A percentile compares a stretch with the other conserved stretches of the same genome.
These are phyloP conservation scores for Petaurus breviceps DNA, from an alignment of 2,113 vertebrate genomes.

Conservation along the genomic window DNA sequence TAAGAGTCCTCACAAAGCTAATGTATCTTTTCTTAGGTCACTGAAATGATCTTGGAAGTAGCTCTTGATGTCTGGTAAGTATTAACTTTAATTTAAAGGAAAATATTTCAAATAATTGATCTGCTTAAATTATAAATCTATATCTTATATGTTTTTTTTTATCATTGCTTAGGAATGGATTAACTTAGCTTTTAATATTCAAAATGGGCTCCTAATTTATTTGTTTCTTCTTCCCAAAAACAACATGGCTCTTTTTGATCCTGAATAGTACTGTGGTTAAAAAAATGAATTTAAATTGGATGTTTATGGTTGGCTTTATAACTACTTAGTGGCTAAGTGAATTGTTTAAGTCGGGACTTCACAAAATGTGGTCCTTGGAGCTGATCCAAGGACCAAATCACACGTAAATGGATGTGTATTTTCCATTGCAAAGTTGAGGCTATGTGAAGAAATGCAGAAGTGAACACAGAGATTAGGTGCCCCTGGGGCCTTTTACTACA, in stretches of 20 bases:
- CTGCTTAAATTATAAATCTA: conserved; percentile 13
- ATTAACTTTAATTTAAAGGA: conserved; percentile 26
- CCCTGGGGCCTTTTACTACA: background rate
- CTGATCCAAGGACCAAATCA: background rate
- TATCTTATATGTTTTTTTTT: background rate
- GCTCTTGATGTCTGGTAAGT: conserved; percentile 95
- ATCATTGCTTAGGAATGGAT: conserved; percentile 6
- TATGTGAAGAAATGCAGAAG: background rate
- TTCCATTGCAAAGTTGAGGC: background rate
- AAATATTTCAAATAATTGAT: background rate
- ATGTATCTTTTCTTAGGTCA: conserved; percentile 87
- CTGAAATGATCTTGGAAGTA: conserved; percentile 92
- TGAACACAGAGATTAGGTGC: background rate
- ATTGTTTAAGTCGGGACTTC: background rate
- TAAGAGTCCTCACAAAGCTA: background rate
- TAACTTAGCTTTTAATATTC: background rate
- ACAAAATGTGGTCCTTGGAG: background rate
- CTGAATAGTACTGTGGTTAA: background rate
- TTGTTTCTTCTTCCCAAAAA: background rate
- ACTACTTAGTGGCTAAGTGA: background rate
- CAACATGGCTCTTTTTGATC: background rate
- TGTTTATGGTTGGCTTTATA: conserved; percentile 20
- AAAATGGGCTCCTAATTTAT: background rate
- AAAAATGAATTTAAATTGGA: background rate
- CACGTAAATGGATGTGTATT: background rate